Evolutionary conservation across 2,113 vertebrate species (phyloP), one percentile per base, ranked within the genome.

Genomic region (Falco punctatus): DNA sequence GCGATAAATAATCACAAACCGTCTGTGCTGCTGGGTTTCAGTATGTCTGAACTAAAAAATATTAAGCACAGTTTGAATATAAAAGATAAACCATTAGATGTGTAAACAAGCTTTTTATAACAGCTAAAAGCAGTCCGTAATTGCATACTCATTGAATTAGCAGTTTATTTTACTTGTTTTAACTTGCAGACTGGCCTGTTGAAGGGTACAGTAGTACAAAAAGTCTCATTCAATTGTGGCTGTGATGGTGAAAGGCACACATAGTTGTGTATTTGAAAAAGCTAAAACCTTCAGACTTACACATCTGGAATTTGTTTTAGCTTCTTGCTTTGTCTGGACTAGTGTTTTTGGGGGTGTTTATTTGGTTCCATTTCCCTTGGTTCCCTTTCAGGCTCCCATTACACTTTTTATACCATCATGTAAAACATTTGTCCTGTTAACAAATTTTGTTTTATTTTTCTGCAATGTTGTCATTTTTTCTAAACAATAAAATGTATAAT

Each of bases 1-100:
- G 98, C 98, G 32, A 98, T 99, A 65, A 98, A 98, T 96, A 98
- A 80, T 74, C 98, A 95, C 32, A 97, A 96, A 24, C 84, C 99
- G 0, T 98, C 96, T 71, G 97, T 99, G 57, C 98, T 99, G 70
- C 91, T 99, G 79, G 99, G 99, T 73, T 99, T 99, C 97, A 99
- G 98, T 96, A 99, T 99, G 99, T 98, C 97, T 5, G 98, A 99
- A 96, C 83, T 99, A 90, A 98, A 97, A 95, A 98, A 98, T 71
- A 72, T 99, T 20, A 99, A 98, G 96, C 99, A 99, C 94, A 97
- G 96, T 55, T 94, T 98, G 97, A 98, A 86, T 95, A 98, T 96
- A 8, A 96, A 65, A 81, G 98, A 95, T 22, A 97, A 98, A 67
- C 92, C 93, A 5, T 61, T 97, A 66, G 83, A 70, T 42, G 33